Base-by-base conservation (phyloP, 2,113 vertebrate genomes). In the Mirounga angustirostris region DNA sequence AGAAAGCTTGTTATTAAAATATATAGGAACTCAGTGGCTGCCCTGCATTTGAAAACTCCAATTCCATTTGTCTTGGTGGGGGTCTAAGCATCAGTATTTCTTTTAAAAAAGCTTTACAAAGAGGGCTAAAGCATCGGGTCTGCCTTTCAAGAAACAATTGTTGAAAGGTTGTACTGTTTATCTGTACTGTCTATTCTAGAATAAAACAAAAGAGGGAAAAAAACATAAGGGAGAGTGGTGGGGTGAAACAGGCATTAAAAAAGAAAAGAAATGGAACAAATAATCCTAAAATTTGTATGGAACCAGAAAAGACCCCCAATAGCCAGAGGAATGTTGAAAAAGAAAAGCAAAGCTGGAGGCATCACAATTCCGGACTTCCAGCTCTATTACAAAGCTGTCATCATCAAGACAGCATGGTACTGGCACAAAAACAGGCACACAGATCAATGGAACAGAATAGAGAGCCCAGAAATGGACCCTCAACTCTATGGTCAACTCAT, bases 131-230 rank as follows among this genome's bases (percentile, higher is more conserved):
- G 14, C 73, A 30, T 19, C 12, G 6, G 33, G 11, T 65, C 69
- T 91, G 65, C 28, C 82, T 95, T 92, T 86, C 74, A 61, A 71
- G 43, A 28, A 46, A 54, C 16, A 28, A 11, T 50, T 71, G 33
- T 15, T 71, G 40, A 81, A 88, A 65, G 63, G 28, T 6, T 50
- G 7, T 16, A 9, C 74, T 63, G 9, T 46, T 83, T 92, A 67
- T 43, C 73, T 46, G 4, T 8, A 30, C 40, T 12, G 30, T 69
- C 84, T 69, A 24, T 85, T 97, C 50, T 46, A 65, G 67, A 93
- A 71, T 52, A 83, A 95, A 96, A 84, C 69, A 92, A 95, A 91
- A 83, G 89, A 21, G 43, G 30, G 18, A 18, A 30, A 63, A 63
- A 59, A 36, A 78, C 4, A 26, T 19, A 61, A 71, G 16, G 4